Evolutionary conservation across 92 coral and sea anemone genomes (phyloP), one percentile per base, ranked within the genome.

Genomic region (Parazoanthus swiftii): DNA sequence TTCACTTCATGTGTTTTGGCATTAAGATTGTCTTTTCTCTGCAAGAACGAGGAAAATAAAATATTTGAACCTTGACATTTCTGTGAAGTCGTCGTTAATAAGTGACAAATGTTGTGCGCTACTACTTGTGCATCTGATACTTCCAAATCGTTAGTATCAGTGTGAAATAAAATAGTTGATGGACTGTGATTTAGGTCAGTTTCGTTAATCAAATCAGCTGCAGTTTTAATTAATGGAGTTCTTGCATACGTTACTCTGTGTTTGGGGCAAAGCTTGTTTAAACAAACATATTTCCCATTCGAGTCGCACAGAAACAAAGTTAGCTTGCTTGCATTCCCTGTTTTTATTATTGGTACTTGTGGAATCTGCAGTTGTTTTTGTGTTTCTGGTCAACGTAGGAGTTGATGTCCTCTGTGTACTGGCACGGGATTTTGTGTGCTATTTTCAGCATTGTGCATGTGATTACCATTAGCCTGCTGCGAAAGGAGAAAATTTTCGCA

Each of bases 101-200:
- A 70, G 72, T 86, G 16, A 21, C 48, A 66, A 43, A 82, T 81
- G 25, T 90, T 65, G 20, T 79, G 43, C n/a, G 71, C 42, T 21
- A 86, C 54, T 21, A 54, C 73, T 63, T 86, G 77, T 5, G 59
- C 70, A 42, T 75, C 67, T 16, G 82, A 63, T 18, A 56, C 78
- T 54, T 90, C 92, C 44, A 90, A 25, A 51, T 90, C 92, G 25
- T 90, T 90, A 35, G 92, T 86, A 35, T 90, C 90, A n/a, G 74
- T 74, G 81, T 90, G 92, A 23, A 90, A 26, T 66, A 90, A 42
- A 71, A 90, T 65, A 43, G 77, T 72, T 38, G 56, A 37, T 3
- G 80, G 85, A 3, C 50, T 29, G 33, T 29, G 33, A 29, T 29
- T 29, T 29, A 29, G 33, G 33, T 29, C 33, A 29, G 33, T 29